Evolutionary conservation across 1,140 invertebrate genomes (phyloP).

Genomic region (Coboldia fuscipes): DNA sequence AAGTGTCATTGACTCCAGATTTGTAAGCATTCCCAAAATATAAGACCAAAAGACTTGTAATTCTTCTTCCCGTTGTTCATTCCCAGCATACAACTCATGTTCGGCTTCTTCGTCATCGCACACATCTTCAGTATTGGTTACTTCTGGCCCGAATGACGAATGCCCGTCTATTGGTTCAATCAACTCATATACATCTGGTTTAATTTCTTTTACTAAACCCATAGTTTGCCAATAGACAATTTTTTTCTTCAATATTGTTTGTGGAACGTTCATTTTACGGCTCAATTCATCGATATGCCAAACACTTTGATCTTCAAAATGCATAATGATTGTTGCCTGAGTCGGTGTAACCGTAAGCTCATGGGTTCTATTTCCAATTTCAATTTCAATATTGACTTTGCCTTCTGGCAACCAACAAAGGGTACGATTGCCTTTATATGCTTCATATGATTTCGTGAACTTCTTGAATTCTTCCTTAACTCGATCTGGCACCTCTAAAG

Average conservation of each 20-base stretch:
- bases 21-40: slow-evolving; percentile 90
- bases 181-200: slow-evolving; percentile 50
- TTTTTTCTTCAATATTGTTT: slow-evolving; percentile 59
- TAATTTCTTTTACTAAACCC: slow-evolving; percentile 56
- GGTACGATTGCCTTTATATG: slow-evolving; percentile 83
- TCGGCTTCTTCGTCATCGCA: slow-evolving; percentile 81
- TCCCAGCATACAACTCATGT: slow-evolving; percentile 79
- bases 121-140: slow-evolving; percentile 42
- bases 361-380: slow-evolving; percentile 61
- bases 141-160: slow-evolving; percentile 18
- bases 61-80: slow-evolving; percentile 82
- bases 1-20: slow-evolving; percentile 77
- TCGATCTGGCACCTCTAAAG: slow-evolving; percentile 59
- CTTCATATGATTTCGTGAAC: slow-evolving; percentile 83
- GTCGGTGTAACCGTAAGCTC: slow-evolving; percentile 76
- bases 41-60: slow-evolving; percentile 94
- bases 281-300: slow-evolving; percentile 73
- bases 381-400: slow-evolving; percentile 77
- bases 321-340: slow-evolving; percentile 84
- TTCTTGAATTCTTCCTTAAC: slow-evolving; percentile 62
- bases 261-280: slow-evolving; percentile 60
- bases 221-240: slow-evolving; percentile 83
- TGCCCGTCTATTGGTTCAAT: slow-evolving; percentile 45
- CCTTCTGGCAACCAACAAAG: slow-evolving; percentile 85
- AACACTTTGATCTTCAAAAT: slow-evolving; percentile 76